phyloP scores from a whole-genome alignment of 2,113 vertebrate species.

The Campylorhamphus procurvoides region DNA sequence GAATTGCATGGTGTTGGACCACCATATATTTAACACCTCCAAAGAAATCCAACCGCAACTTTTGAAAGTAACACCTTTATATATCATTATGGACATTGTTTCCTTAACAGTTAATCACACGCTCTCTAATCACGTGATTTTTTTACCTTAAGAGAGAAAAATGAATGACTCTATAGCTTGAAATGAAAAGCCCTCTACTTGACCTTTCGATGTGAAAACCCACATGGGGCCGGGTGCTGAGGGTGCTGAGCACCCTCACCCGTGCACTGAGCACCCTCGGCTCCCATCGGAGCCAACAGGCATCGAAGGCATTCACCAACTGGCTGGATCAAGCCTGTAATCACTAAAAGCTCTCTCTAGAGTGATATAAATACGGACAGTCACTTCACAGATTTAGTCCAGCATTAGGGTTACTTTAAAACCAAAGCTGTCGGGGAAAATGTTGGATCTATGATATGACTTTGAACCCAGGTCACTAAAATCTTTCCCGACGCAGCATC shows the following conservation, averaged over 20 bases:
- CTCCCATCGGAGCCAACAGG: not conserved
- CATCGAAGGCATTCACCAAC: not conserved
- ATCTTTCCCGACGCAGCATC: constrained; percentile 61
- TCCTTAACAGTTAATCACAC: constrained; percentile 77
- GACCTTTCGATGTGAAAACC: constrained; percentile 55
- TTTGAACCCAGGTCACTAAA: constrained; percentile 75
- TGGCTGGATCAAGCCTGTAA: constrained; percentile 31
- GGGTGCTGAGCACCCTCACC: not conserved
- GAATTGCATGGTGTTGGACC: constrained; percentile 68
- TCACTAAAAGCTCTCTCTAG: constrained; percentile 58
- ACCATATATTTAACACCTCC: constrained; percentile 77
- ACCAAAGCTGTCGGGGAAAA: constrained; percentile 59
- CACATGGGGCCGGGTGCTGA: not conserved
- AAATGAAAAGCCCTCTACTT: constrained; percentile 74
- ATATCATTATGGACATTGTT: constrained; percentile 77
- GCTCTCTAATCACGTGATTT: constrained; percentile 63
- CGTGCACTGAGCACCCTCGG: not conserved
- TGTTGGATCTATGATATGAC: constrained; percentile 62
- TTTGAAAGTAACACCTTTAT: constrained; percentile 73
- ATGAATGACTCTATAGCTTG: constrained; percentile 63
- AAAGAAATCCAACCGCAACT: constrained; percentile 75
- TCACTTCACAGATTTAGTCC: constrained; percentile 64
- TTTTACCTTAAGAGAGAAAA: constrained; percentile 74
- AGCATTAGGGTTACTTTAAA: constrained; percentile 59
- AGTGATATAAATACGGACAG: constrained; percentile 62